Evolutionary conservation across 2,888 invertebrate genomes (phyloP).

Genomic region (Serripes groenlandicus): DNA sequence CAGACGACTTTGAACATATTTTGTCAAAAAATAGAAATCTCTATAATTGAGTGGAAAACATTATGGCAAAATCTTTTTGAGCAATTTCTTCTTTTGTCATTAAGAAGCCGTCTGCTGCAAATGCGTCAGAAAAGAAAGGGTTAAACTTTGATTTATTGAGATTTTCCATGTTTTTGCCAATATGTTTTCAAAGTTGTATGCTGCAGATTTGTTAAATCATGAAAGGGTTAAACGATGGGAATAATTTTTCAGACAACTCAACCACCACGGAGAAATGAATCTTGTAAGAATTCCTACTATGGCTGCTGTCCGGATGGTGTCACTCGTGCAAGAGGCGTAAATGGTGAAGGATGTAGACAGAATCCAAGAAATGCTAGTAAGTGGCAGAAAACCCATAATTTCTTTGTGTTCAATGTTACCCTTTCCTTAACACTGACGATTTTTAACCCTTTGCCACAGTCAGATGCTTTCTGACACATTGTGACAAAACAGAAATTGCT

Average conservation of each 20-base stretch:
- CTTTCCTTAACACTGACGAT: neutral
- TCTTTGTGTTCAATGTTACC: neutral
- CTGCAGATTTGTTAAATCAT: neutral
- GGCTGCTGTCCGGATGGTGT: conserved; percentile 98
- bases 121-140: too few relatives aligned
- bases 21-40: too few relatives aligned
- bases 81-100: too few relatives aligned
- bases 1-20: too few relatives aligned
- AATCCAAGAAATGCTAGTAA: neutral
- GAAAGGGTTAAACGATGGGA: neutral
- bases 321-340: conserved; percentile 90
- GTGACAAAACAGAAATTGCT: neutral
- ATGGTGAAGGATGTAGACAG: conserved; percentile 93
- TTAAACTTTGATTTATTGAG: neutral
- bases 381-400: neutral
- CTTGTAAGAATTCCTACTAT: conserved; percentile 42
- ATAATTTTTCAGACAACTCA: neutral
- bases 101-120: too few relatives aligned
- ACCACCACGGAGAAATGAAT: neutral
- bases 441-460: neutral
- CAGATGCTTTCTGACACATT: neutral
- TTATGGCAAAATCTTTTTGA: too few relatives aligned
- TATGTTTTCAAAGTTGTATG: neutral
- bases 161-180: neutral
- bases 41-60: too few relatives aligned